Evolutionary conservation across 2,888 invertebrate species (phyloP).

Genomic region (Temnothorax ravouxi): DNA sequence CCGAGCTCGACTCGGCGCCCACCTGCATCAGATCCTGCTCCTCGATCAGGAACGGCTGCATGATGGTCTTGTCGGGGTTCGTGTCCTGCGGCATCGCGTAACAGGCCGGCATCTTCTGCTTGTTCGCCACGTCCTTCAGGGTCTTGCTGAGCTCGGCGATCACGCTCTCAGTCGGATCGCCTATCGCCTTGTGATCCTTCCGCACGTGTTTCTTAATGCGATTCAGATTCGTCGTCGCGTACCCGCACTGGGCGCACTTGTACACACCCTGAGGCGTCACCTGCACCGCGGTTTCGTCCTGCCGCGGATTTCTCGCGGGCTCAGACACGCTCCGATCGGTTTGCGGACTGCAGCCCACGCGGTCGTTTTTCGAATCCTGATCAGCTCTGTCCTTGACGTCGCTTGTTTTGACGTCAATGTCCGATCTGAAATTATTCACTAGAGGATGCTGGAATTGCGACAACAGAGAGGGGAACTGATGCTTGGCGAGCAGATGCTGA

Average conservation of each 20-base stretch:
- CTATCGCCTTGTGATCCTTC: slow-evolving; percentile 86
- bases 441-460: slow-evolving; percentile 81
- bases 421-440: slow-evolving; percentile 69
- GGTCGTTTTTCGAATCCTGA: slow-evolving; percentile 84
- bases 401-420: slow-evolving; percentile 72
- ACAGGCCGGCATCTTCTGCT: slow-evolving; percentile 88
- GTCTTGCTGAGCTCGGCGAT: slow-evolving; percentile 87
- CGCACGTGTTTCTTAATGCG: slow-evolving; percentile 86
- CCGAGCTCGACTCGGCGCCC: slow-evolving; percentile 78
- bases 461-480: slow-evolving; percentile 86
- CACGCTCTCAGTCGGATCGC: slow-evolving; percentile 84
- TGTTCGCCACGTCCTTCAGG: slow-evolving; percentile 87
- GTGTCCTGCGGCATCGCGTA: slow-evolving; percentile 89
- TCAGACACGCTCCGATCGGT: slow-evolving; percentile 80
- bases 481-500: slow-evolving; percentile 89
- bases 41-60: slow-evolving; percentile 97
- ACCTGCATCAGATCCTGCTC: slow-evolving; percentile 87
- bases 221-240: slow-evolving; percentile 83
- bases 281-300: slow-evolving; percentile 87
- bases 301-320: slow-evolving; percentile 78
- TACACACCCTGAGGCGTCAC: slow-evolving; percentile 84
- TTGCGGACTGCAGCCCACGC: slow-evolving; percentile 79
- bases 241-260: slow-evolving; percentile 84
- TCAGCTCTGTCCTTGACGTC: slow-evolving; percentile 80
- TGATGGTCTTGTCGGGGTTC: slow-evolving; percentile 90